Conservation (phyloP, 2,888 invertebrate species). For the Drosophila setosimentum region DNA sequence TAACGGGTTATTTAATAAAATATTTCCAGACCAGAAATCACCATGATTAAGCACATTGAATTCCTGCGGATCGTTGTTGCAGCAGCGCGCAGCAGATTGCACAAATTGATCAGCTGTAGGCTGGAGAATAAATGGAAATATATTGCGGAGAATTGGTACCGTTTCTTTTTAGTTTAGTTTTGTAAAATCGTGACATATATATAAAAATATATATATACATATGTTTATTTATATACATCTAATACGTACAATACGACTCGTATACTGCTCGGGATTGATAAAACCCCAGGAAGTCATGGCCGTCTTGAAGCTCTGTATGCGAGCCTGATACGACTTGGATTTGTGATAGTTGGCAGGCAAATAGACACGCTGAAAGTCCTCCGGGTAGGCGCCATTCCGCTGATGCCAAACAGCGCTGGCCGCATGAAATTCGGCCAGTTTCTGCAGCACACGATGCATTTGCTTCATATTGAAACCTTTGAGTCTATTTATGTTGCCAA, state of each 20-base stretch:
- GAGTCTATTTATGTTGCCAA: constrained; percentile 79
- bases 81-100: constrained; percentile 74
- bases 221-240: too few species aligned
- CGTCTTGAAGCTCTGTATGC: constrained; percentile 74
- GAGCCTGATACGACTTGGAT: constrained; percentile 77
- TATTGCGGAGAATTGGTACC: background rate
- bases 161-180: background rate
- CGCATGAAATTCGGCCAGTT: constrained; percentile 84
- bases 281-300: constrained; percentile 81
- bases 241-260: constrained; percentile 74
- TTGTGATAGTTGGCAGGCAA: constrained; percentile 81
- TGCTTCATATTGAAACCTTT: constrained; percentile 82
- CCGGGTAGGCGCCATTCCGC: constrained; percentile 72
- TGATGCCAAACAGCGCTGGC: constrained; percentile 80
- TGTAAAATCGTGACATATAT: too few species aligned
- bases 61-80: constrained; percentile 69
- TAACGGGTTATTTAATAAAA: constrained; percentile 77
- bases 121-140: constrained; percentile 34
- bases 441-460: constrained; percentile 79
- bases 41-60: constrained; percentile 84
- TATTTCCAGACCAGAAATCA: constrained; percentile 84
- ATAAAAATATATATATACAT: too few species aligned
- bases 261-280: constrained; percentile 72
- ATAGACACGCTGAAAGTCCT: constrained; percentile 76
- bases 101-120: constrained; percentile 82